Evolutionary conservation across 2,113 vertebrate genomes (phyloP).

Genomic region (Ellobius talpinus): DNA sequence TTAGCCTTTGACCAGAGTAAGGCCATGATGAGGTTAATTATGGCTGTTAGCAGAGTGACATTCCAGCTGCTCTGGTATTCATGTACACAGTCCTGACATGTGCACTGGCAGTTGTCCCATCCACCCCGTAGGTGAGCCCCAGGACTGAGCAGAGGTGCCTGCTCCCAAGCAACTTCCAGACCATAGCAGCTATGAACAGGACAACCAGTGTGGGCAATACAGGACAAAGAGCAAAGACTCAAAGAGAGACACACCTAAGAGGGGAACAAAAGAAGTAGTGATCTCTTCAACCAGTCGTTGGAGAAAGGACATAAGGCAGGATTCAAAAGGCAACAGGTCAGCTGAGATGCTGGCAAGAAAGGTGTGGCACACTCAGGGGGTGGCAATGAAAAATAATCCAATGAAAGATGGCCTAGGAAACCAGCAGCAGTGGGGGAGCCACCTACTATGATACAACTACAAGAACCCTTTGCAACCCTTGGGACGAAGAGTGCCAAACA

Average conservation of each 20-base stretch:
- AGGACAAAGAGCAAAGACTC: not conserved
- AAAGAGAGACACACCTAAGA: not conserved
- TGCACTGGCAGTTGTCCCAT: not conserved
- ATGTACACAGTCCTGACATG: not conserved
- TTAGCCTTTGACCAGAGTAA: not conserved
- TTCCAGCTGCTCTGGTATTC: not conserved
- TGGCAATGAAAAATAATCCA: not conserved
- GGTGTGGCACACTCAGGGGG: not conserved
- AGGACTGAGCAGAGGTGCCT: not conserved
- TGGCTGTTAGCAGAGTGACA: not conserved
- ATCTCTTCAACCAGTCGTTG: not conserved
- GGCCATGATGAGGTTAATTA: not conserved
- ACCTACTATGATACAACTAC: not conserved
- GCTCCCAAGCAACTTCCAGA: not conserved
- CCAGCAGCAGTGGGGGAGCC: not conserved
- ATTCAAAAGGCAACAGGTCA: not conserved
- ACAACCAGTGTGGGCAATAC: not conserved
- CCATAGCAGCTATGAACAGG: not conserved
- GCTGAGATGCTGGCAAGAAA: not conserved
- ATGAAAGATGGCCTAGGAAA: not conserved
- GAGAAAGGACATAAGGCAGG: not conserved
- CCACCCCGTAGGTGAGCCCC: not conserved
- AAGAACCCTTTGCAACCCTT: not conserved
- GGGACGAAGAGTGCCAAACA: not conserved
- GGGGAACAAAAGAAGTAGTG: not conserved